phyloP scores from a whole-genome alignment of 1,140 invertebrate species.

The Brachionus angularis region DNA sequence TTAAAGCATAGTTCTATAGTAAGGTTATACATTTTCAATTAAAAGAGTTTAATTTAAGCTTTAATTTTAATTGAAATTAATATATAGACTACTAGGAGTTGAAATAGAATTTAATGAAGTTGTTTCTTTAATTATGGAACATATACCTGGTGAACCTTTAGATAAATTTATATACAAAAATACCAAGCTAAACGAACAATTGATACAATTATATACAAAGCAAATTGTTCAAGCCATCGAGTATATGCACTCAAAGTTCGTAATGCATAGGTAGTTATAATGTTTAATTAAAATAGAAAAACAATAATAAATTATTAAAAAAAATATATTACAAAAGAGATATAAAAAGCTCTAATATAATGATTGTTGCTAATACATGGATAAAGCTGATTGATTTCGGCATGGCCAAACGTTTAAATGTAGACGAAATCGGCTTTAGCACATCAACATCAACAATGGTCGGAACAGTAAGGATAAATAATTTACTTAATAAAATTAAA shows the following conservation, averaged over 20 bases:
- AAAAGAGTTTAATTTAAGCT: no score
- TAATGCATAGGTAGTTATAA: conserved; percentile 40
- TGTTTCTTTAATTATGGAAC: conserved; percentile 25
- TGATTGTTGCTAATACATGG: conserved; percentile 40
- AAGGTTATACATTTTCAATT: not conserved
- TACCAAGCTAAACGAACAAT: not conserved
- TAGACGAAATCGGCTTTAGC: conserved; percentile 32
- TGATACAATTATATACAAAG: conserved; percentile 20
- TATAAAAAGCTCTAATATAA: conserved; percentile 44
- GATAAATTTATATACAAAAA: conserved; percentile 33
- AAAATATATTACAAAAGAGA: not conserved
- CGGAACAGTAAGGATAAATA: conserved; percentile 24
- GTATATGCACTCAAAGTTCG: conserved; percentile 42
- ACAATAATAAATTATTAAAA: not conserved
- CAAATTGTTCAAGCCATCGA: conserved; percentile 34
- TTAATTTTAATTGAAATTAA: not conserved
- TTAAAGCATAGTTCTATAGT: conserved; percentile 31
- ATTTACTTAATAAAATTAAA: not conserved
- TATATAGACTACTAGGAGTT: conserved; percentile 12
- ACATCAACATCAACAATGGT: conserved; percentile 41
- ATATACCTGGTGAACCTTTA: conserved; percentile 35
- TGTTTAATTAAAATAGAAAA: not conserved
- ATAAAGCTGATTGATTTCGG: conserved; percentile 41
- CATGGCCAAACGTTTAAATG: conserved; percentile 36
- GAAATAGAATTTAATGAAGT: conserved; percentile 35